Conservation (phyloP, 2,797 vertebrate species). For the Eulemur coronatus region DNA sequence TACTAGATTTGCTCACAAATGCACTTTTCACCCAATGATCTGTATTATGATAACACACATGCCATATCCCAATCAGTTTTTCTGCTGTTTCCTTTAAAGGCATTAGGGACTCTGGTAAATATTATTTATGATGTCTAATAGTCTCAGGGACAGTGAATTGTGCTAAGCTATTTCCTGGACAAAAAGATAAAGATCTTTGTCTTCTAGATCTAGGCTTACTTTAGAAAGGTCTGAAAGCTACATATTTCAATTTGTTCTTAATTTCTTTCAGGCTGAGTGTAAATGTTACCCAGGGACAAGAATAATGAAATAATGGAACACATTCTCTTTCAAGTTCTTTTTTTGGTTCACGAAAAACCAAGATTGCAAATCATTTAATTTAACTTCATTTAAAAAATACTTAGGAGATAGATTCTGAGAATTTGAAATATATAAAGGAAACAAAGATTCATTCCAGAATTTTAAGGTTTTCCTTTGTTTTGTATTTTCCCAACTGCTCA, state of each 20-base stretch:
- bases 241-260: neutral
- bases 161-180: neutral
- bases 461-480: neutral
- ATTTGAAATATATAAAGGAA: neutral
- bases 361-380: neutral
- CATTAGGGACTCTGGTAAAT: neutral
- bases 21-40: constrained; percentile 64
- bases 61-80: neutral
- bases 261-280: neutral
- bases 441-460: neutral
- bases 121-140: neutral
- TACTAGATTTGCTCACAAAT: constrained; percentile 65
- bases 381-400: neutral
- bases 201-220: neutral
- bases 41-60: constrained; percentile 44
- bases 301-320: neutral
- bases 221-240: neutral
- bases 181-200: neutral
- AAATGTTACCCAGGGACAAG: neutral
- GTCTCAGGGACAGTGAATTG: neutral
- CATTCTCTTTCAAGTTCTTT: constrained; percentile 4
- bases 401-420: neutral
- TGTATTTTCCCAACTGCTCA: neutral
- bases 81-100: constrained; percentile 39
- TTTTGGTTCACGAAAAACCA: neutral